Evolutionary conservation across 2,113 vertebrate species (phyloP), one percentile per base, ranked within the genome.

Genomic region (Girardinichthys multiradiatus): DNA sequence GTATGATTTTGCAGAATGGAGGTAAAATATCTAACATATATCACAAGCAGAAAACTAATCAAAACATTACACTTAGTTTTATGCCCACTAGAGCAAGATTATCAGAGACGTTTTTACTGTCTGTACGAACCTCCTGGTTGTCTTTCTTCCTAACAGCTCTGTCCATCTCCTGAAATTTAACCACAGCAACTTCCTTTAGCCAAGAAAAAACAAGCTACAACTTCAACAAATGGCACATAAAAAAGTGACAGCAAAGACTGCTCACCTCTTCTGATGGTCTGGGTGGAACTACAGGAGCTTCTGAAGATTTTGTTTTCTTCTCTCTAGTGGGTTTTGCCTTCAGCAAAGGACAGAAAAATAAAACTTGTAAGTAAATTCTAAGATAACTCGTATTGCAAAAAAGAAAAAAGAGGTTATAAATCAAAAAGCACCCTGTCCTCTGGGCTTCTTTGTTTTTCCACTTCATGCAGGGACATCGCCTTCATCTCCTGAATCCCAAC

Each of bases 401-500:
- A 4, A 30, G 21, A 17, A 39, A 0, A 58, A 19, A 13, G 64
- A 39, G 31, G 29, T 13, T 39, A 2, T 14, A 42, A 64, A 57
- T 7, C 19, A 54, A 54, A 24, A 54, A 3, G 1, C 82, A 92
- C 89, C 86, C 78, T 83, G 4, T 79, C 77, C 54, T 81, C 80
- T 3, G 77, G 12, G 35, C 26, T 68, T 71, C 48, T 68, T 13
- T 51, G 27, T 51, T 71, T 76, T n/a, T 57, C 70, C 70, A 64
- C 73, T 35, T 45, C 14, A 13, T 79, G 24, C 4, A 73, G 2
- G 17, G 69, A 64, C 1, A 30, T 75, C 48, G 12, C 39, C 73
- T 72, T 92, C 82, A 81, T 79, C 57, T 92, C 88, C 93, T 94
- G 81, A 4, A 57, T 70, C 30, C 64, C 4, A 33, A 63, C 4